Percentiles rank a stretch among this genome's conserved stretches.
These are phyloP conservation scores for Phalacrocorax pelagicus DNA, from an alignment of 2,113 vertebrate genomes.

Conservation along the genomic window DNA sequence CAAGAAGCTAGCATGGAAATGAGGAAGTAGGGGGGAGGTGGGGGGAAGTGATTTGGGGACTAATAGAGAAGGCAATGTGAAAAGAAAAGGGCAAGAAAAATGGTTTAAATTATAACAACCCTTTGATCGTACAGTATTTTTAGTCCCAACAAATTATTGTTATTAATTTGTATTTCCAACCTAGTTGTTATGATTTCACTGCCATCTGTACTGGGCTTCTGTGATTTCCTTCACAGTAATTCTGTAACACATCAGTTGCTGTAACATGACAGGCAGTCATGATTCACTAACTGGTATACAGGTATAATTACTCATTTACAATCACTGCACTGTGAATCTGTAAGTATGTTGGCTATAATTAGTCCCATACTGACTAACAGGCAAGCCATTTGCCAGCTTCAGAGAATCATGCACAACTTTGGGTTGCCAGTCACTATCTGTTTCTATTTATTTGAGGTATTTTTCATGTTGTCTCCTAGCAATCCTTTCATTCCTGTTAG, in stretches of 20 bases:
- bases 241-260: not conserved
- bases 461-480: not conserved
- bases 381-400: not conserved
- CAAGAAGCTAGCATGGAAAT: not conserved
- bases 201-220: not conserved
- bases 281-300: not conserved
- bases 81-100: not conserved
- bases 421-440: not conserved
- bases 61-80: not conserved
- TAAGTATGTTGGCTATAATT: not conserved
- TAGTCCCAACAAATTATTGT: not conserved
- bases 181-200: not conserved
- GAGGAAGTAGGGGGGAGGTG: not conserved
- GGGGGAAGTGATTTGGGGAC: not conserved
- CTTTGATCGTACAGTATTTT: not conserved
- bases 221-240: not conserved
- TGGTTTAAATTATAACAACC: not conserved
- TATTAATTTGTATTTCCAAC: not conserved
- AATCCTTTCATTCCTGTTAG: not conserved
- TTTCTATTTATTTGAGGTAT: not conserved
- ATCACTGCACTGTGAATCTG: not conserved
- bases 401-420: not conserved
- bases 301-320: conserved; percentile 12
- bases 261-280: not conserved
- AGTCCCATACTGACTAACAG: not conserved